Base-by-base conservation (phyloP, 2,797 vertebrate species). In the Centroberyx gerrardi region DNA sequence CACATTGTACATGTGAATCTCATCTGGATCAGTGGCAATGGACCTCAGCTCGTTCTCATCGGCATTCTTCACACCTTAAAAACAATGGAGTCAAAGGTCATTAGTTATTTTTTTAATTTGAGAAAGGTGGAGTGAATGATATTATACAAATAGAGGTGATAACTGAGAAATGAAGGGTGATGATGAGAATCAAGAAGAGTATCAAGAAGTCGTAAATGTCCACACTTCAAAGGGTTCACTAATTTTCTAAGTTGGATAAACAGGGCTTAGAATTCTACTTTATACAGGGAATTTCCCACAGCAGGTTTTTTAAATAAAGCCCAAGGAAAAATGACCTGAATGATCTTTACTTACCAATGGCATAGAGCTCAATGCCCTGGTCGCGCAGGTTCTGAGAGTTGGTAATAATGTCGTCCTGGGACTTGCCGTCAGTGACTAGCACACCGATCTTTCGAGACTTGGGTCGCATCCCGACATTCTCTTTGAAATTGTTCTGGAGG, bases 361-460 rank as follows among this genome's bases (percentile, higher is more conserved):
- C 98, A 61, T 98, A 99, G n/a, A 99, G 95, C 90, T 99, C 98
- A 31, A 99, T 94, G 77, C 92, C 94, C 42, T 95, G 78, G 48
- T 96, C 95, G 42, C 96, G 96, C 76, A 99, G 90, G 67, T 80
- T 97, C 90, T 96, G 94, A 71, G 98, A 97, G 83, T 96, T 96
- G 17, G 28, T 14, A 0, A 92, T 92, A 52, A 99, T 96, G 0
- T 99, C 98, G 52, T 99, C 98, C 86, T 99, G 98, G 22, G 98
- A 99, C 88, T 99, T 99, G 73, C 98, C 98, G 10, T 99, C 98
- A 56, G 98, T 99, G 82, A 99, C 93, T 77, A 99, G 94, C 67
- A 99, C 97, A 18, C 97, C 98, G 1, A 99, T 99, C 94, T 96
- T 99, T 66, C 96, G 96, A 77, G 98, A 86, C 13, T 93, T 95